phyloP scores from a whole-genome alignment of 2,113 vertebrate genomes.

The Archilochus colubris region DNA sequence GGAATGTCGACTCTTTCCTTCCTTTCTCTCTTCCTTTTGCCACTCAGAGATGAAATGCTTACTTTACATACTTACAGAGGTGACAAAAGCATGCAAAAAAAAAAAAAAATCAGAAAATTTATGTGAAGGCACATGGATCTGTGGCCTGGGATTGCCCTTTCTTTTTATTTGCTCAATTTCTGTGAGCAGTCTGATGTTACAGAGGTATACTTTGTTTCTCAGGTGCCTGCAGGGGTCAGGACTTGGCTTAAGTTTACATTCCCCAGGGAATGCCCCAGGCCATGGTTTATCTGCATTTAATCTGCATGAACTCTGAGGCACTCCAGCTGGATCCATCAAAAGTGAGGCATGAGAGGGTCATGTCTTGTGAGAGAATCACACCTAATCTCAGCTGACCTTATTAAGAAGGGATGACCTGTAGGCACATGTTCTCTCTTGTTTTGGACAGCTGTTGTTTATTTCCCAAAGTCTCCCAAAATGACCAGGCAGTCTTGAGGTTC shows the following conservation, averaged over 20 bases:
- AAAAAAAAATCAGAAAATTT: background rate
- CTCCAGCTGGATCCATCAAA: background rate
- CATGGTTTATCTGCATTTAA: background rate
- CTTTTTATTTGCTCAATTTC: background rate
- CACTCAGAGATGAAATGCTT: background rate
- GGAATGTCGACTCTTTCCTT: background rate
- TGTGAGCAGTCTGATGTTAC: background rate
- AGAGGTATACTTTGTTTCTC: background rate
- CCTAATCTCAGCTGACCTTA: background rate
- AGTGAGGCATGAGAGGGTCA: fast-evolving
- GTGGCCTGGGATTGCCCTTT: background rate
- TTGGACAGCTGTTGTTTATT: background rate
- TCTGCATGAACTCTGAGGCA: background rate
- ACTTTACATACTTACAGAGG: background rate
- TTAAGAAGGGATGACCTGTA: background rate
- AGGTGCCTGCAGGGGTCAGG: background rate
- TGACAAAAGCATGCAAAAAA: background rate
- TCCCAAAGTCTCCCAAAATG: background rate
- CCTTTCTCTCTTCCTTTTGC: background rate
- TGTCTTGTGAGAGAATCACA: background rate
- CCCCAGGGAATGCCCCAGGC: background rate
- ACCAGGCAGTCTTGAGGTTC: background rate
- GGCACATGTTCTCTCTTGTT: background rate
- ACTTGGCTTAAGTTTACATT: background rate
- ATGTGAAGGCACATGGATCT: fast-evolving